Base-by-base conservation (phyloP, 2,797 vertebrate species). In the Etheostoma perlongum region DNA sequence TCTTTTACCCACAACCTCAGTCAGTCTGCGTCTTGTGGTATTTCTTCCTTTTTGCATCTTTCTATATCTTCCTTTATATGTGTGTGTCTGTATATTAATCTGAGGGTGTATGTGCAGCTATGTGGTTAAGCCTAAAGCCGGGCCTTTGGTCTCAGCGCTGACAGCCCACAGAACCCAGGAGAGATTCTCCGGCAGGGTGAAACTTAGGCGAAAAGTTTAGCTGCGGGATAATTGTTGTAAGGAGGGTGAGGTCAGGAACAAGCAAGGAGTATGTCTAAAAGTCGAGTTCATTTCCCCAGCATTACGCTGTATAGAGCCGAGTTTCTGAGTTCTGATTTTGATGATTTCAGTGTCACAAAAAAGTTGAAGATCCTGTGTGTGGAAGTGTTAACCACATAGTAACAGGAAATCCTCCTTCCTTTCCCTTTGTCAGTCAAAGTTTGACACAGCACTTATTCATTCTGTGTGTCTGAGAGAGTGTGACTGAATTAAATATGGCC, bases 101-200 rank as follows among this genome's bases (percentile, higher is more conserved):
- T 59, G 47, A 49, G 16, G 6, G 53, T 57, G 65, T 61, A 54
- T 62, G 47, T 33, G 46, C 30, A 14, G 71, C 27, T 36, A 5
- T 81, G 81, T 47, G 86, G 86, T 82, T 67, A 2, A 73, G 54
- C 42, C 19, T 48, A 10, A 48, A 58, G 53, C 21, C 1, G 3
- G 64, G 61, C 51, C 59, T 81, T 76, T 57, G 68, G 71, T 81
- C 70, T 79, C 2, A 1, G 72, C 2, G 77, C 53, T 76, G 88
- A 88, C 88, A 89, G 86, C 74, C 83, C 87, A 8, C 86, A 78
- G 73, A 47, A 67, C 82, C 72, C 81, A 10, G 60, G 72, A 65
- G 84, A 81, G 51, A 67, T 72, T 5, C 49, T 67, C 65, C 53
- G 2, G 18, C 74, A 19, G 83, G 86, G 90, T 88, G 81, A 91